Conservation (phyloP, 2,888 invertebrate genomes). For the Zaprionus obscuricornis region DNA sequence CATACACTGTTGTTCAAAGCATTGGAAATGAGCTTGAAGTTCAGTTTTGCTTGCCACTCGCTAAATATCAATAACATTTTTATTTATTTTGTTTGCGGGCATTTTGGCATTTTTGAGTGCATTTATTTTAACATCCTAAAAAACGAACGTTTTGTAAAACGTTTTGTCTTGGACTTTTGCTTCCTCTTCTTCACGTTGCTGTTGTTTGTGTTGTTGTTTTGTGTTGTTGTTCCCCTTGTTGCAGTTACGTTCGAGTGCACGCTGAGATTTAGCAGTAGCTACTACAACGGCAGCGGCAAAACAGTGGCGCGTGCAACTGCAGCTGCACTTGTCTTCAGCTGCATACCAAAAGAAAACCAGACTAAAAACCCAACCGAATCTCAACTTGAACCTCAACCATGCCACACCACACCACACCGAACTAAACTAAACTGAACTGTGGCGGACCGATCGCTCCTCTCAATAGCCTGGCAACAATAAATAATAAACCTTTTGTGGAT, state of each 20-base stretch:
- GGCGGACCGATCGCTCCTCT: conserved; percentile 31
- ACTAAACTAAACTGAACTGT: conserved; percentile 5
- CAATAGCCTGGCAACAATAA: conserved; percentile 76
- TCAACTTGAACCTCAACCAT: too few species aligned
- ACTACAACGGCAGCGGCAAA: conserved; percentile 41
- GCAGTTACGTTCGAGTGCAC: conserved; percentile 67
- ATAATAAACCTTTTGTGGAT: conserved; percentile 79
- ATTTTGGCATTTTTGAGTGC: conserved; percentile 77
- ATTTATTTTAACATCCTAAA: conserved; percentile 75
- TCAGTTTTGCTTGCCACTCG: conserved; percentile 45
- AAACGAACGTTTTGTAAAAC: conserved; percentile 73
- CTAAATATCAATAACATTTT: conserved; percentile 77
- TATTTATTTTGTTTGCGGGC: conserved; percentile 78
- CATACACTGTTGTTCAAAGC: too few species aligned
- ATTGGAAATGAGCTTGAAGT: conserved; percentile 4
- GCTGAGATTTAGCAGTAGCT: conserved; percentile 68
- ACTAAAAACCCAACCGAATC: too few species aligned
- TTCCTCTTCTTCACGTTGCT: too few species aligned
- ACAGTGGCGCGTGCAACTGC: conserved; percentile 64
- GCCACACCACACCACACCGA: neutral
- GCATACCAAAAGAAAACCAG: too few species aligned
- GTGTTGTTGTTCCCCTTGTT: conserved; percentile 27
- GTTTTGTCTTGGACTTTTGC: too few species aligned
- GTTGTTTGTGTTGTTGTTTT: conserved; percentile 10
- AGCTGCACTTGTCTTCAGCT: conserved; percentile 48